Evolutionary conservation across 2,797 vertebrate species (phyloP).

Genomic region (Orientallactaga sibirica): DNA sequence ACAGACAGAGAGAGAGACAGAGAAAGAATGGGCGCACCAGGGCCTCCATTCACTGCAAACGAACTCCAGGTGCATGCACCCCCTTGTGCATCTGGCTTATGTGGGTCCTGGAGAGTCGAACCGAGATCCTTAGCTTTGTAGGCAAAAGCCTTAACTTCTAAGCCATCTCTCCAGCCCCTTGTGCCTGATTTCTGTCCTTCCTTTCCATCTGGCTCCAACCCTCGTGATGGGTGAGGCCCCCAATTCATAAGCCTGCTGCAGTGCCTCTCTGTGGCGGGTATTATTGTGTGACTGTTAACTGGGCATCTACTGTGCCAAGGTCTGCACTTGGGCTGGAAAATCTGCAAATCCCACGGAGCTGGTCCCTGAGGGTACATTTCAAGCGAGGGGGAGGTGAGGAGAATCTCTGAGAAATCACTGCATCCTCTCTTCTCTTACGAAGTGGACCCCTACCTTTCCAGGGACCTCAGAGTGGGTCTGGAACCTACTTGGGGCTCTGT

Average conservation of each 20-base stretch:
- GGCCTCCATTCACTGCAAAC: too few relatives aligned
- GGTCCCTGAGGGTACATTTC: not conserved
- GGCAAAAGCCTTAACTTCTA: too few relatives aligned
- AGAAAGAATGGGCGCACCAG: too few relatives aligned
- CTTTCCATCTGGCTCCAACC: not conserved
- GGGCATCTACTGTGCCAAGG: not conserved
- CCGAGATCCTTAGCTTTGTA: too few relatives aligned
- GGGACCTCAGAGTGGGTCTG: constrained; percentile 9
- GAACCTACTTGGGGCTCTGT: not conserved
- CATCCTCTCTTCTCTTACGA: not conserved
- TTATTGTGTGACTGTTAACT: not conserved
- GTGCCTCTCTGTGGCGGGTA: not conserved
- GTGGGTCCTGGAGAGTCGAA: too few relatives aligned
- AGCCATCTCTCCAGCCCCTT: too few relatives aligned
- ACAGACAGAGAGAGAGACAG: too few relatives aligned
- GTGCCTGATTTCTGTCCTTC: not conserved
- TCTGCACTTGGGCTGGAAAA: not conserved
- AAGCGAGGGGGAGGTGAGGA: not conserved
- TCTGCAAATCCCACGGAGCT: not conserved
- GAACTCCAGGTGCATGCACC: too few relatives aligned
- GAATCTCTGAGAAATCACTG: not conserved
- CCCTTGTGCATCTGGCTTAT: too few relatives aligned
- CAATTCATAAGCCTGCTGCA: not conserved
- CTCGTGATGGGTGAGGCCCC: not conserved
- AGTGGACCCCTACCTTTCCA: not conserved